A percentile compares a stretch with the other conserved stretches of the same genome.
Evolutionary conservation across 64 coral and sea anemone species (phyloP).

Genomic region (Pachyseris speciosa): DNA sequence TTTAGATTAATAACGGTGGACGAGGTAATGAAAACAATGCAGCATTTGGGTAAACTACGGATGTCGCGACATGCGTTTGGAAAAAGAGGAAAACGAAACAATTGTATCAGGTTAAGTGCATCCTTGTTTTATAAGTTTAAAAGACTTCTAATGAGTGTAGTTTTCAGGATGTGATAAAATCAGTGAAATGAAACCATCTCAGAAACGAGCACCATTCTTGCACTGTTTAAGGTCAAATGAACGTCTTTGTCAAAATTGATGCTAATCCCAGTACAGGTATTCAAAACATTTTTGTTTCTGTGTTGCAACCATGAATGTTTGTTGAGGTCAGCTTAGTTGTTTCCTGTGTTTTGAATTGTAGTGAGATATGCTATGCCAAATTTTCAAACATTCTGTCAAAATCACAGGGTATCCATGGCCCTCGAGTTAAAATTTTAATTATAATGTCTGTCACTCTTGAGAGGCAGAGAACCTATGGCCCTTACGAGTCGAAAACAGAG

Average conservation of each 20-base stretch:
- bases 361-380: slow-evolving; percentile 6
- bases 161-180: slow-evolving; percentile 24
- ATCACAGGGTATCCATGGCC: neutral
- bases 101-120: neutral
- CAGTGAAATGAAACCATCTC: slow-evolving; percentile 24
- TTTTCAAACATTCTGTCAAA: neutral
- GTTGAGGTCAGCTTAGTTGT: slow-evolving; percentile 23
- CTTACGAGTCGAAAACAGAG: neutral
- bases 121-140: neutral
- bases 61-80: slow-evolving; percentile 1
- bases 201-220: neutral
- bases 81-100: slow-evolving; percentile 3
- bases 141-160: neutral
- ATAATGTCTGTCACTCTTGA: slow-evolving; percentile 24
- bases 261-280: slow-evolving; percentile 39
- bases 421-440: slow-evolving; percentile 14
- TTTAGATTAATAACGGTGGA: slow-evolving; percentile 42
- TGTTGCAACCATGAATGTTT: slow-evolving; percentile 27
- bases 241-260: slow-evolving; percentile 43
- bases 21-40: slow-evolving; percentile 42
- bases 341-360: slow-evolving; percentile 27
- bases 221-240: slow-evolving; percentile 21
- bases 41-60: slow-evolving; percentile 4
- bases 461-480: neutral
- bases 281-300: slow-evolving; percentile 42